phyloP scores from a whole-genome alignment of 1,140 invertebrate species.

The Stenopsyche tienmushanensis region DNA sequence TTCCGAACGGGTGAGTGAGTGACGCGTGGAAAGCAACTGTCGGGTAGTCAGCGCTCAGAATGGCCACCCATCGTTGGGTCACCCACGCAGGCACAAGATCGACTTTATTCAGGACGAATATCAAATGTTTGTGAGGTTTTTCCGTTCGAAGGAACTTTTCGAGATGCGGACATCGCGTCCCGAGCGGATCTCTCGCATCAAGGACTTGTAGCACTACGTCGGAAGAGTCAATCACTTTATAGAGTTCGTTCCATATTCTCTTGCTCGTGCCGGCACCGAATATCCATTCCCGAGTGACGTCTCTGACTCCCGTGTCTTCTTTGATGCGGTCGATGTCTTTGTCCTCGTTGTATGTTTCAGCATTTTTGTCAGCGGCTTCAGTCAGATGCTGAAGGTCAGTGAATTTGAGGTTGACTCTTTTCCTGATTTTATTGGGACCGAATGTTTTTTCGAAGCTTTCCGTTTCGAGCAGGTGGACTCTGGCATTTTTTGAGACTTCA shows the following conservation, averaged over 20 bases:
- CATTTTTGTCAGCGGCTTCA: conserved; percentile 67
- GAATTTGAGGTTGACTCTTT: conserved; percentile 82
- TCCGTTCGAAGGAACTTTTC: conserved; percentile 88
- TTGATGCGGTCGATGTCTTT: conserved; percentile 82
- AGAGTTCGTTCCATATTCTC: conserved; percentile 98
- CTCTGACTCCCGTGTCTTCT: conserved; percentile 78
- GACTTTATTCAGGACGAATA: conserved; percentile 95
- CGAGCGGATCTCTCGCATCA: conserved; percentile 93
- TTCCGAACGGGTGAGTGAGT: conserved; percentile 97
- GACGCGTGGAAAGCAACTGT: conserved; percentile 98
- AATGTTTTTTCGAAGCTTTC: conserved; percentile 94
- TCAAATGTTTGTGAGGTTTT: conserved; percentile 91
- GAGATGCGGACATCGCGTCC: conserved; percentile 91
- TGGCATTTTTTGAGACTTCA: conserved; percentile 86
- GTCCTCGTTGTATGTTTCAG: conserved; percentile 73
- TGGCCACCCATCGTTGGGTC: conserved; percentile 92
- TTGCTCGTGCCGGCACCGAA: conserved; percentile 93
- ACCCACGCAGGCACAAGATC: conserved; percentile 97
- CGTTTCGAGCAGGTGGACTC: conserved; percentile 94
- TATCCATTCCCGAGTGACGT: conserved; percentile 78
- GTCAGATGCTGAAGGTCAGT: conserved; percentile 71
- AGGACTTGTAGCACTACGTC: conserved; percentile 94
- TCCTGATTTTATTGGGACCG: conserved; percentile 90
- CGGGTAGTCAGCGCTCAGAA: conserved; percentile 92
- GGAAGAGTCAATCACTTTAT: conserved; percentile 99